Conservation (phyloP, 2,888 invertebrate genomes). For the Mythimna impura region DNA sequence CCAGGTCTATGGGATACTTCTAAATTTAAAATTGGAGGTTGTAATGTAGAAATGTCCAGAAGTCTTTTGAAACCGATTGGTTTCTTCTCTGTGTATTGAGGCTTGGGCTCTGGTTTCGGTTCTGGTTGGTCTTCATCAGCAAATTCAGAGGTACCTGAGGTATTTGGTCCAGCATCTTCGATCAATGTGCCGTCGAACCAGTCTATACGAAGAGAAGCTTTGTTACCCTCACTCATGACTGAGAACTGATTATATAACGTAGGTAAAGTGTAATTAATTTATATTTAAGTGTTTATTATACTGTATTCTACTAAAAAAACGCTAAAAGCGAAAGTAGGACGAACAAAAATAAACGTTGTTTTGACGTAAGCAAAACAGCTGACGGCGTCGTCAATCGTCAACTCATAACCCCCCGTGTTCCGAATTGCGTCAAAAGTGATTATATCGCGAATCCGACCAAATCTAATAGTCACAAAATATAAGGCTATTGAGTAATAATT, state of each 20-base stretch:
- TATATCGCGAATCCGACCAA: too few species aligned
- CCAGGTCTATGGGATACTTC: slow-evolving; percentile 84
- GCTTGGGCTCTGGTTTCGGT: slow-evolving; percentile 65
- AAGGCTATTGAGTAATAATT: too few species aligned
- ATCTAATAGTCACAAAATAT: too few species aligned
- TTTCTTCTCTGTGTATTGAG: slow-evolving; percentile 78
- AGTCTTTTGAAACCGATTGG: slow-evolving; percentile 87
- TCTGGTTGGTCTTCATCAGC: slow-evolving; percentile 76
- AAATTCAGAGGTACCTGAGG: slow-evolving; percentile 68
- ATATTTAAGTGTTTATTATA: slow-evolving; percentile 10
- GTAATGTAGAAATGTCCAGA: slow-evolving; percentile 80
- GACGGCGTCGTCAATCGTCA: slow-evolving; percentile 31
- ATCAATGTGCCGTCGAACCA: slow-evolving; percentile 88
- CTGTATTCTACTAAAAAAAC: slow-evolving; percentile 31
- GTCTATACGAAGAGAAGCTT: slow-evolving; percentile 83
- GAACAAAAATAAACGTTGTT: slow-evolving; percentile 53
- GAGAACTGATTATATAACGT: slow-evolving; percentile 20
- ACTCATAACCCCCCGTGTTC: too few species aligned
- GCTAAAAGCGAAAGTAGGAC: slow-evolving; percentile 46
- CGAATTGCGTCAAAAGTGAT: too few species aligned
- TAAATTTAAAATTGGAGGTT: slow-evolving; percentile 81
- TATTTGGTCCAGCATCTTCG: slow-evolving; percentile 72
- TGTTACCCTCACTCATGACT: slow-evolving; percentile 76
- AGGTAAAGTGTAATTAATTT: slow-evolving; percentile 13
- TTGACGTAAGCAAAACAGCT: slow-evolving; percentile 49